Conservation (phyloP, 2,113 vertebrate genomes). For the Melanerpes aurifrons region DNA sequence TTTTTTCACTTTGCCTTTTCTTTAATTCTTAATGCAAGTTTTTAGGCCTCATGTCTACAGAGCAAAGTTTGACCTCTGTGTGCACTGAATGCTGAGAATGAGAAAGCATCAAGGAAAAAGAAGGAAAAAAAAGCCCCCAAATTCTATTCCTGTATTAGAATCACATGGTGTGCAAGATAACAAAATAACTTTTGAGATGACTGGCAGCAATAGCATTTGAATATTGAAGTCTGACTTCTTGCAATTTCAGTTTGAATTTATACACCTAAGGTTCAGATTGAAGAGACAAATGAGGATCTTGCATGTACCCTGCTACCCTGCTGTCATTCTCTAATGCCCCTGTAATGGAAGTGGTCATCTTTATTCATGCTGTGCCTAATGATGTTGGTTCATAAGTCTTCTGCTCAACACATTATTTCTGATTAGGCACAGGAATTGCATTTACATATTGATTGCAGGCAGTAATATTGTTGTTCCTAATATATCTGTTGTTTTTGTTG, state of each 20-base stretch:
- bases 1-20: not conserved
- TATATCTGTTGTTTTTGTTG: not conserved
- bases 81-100: not conserved
- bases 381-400: not conserved
- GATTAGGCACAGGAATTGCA: not conserved
- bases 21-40: not conserved
- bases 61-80: not conserved
- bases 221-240: not conserved
- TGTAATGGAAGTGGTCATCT: not conserved
- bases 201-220: not conserved
- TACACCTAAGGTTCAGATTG: not conserved
- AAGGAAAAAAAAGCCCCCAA: not conserved
- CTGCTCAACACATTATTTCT: not conserved
- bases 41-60: not conserved
- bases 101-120: not conserved
- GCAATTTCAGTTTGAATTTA: not conserved
- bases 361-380: not conserved
- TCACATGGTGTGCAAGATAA: not conserved
- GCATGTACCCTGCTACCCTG: too few relatives aligned
- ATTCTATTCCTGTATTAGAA: not conserved
- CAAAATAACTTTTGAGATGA: not conserved
- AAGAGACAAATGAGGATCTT: not conserved
- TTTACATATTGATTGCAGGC: constrained; percentile 23
- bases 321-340: not conserved
- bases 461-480: not conserved